These are phyloP conservation scores for Phrynocephalus vlangalii DNA, from an alignment of 2,797 vertebrate species.

Conservation along the genomic window DNA sequence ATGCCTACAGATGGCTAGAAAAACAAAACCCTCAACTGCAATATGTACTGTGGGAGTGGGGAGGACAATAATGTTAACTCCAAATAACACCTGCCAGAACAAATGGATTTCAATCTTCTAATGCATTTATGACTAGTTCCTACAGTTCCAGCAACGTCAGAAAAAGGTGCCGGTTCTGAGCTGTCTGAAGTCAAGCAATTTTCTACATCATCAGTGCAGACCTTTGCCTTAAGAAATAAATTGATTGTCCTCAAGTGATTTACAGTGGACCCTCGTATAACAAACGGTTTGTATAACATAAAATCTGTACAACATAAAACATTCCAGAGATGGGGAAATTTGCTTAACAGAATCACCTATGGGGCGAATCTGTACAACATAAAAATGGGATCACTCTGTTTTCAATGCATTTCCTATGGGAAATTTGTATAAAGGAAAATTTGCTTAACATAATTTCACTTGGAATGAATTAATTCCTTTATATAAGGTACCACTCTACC, in stretches of 20 bases:
- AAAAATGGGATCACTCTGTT: no score
- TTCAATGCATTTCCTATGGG: no score
- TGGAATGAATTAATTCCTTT: no score
- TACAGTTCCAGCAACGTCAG: slow-evolving; percentile 45
- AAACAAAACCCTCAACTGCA: not conserved
- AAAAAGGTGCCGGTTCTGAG: slow-evolving; percentile 64
- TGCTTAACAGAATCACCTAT: no score
- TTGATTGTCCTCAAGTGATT: slow-evolving; percentile 31
- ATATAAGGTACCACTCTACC: no score
- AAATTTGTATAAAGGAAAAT: no score
- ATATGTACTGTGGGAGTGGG: not conserved
- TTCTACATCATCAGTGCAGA: slow-evolving; percentile 56
- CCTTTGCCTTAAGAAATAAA: slow-evolving; percentile 55
- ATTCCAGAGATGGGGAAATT: no score
- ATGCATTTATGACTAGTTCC: slow-evolving; percentile 56
- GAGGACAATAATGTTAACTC: not conserved
- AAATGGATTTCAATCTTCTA: slow-evolving; percentile 59
- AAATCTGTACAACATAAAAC: no score
- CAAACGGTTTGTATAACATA: no score
- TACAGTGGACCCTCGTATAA: no score
- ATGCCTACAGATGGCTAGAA: not conserved
- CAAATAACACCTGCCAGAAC: slow-evolving; percentile 22
- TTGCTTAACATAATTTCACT: no score
- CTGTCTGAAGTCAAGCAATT: slow-evolving; percentile 42
- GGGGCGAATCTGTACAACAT: no score